These are phyloP conservation scores for Horisme vitalbata DNA, from an alignment of 2,888 invertebrate species.

Conservation along the genomic window DNA sequence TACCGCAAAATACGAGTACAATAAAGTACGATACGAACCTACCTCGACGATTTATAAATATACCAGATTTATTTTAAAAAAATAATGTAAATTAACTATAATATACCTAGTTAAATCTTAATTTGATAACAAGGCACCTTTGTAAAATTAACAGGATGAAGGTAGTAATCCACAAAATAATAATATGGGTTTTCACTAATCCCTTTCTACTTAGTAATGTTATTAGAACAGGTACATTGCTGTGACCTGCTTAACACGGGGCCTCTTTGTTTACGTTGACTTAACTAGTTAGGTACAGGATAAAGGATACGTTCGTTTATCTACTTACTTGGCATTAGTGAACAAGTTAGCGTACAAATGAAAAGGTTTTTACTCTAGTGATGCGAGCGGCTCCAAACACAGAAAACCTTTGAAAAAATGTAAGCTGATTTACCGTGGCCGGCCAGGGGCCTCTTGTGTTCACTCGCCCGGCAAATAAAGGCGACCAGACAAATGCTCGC, in stretches of 20 bases:
- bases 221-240: slow-evolving; percentile 2
- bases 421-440: slow-evolving; percentile 79
- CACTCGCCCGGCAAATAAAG: slow-evolving; percentile 79
- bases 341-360: slow-evolving; percentile 58
- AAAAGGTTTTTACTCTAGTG: slow-evolving; percentile 68
- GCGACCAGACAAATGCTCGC: slow-evolving; percentile 79
- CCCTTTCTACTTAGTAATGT: slow-evolving; percentile 2
- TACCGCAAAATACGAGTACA: too few relatives aligned
- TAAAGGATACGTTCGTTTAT: slow-evolving; percentile 21
- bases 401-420: slow-evolving; percentile 79
- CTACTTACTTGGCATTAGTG: slow-evolving; percentile 41
- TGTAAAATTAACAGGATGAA: too few relatives aligned
- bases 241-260: slow-evolving; percentile 10
- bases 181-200: slow-evolving; percentile 1
- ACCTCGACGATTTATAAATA: too few relatives aligned
- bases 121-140: too few relatives aligned
- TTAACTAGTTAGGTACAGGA: slow-evolving; percentile 20
- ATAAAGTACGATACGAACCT: too few relatives aligned
- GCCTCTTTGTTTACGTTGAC: slow-evolving; percentile 19
- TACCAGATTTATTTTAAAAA: too few relatives aligned
- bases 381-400: slow-evolving; percentile 73
- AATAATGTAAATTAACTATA: too few relatives aligned
- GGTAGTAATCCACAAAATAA: not conserved
- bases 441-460: slow-evolving; percentile 63
- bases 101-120: too few relatives aligned